Base-by-base conservation (phyloP, 2,113 vertebrate genomes). In the Calonectris borealis region DNA sequence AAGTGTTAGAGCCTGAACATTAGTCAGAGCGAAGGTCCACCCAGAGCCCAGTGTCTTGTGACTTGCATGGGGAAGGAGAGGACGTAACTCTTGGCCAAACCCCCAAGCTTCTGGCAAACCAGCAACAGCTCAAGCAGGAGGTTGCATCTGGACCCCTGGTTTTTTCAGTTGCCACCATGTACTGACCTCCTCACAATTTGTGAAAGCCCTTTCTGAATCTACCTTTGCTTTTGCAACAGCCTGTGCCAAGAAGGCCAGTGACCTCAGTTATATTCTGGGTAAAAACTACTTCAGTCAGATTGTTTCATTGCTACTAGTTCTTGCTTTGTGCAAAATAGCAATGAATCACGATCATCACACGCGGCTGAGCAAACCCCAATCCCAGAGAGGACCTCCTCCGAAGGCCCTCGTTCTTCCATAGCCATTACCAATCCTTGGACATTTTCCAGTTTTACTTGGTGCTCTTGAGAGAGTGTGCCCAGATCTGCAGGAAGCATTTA, bases 11-110 rank as follows among this genome's bases (percentile, higher is more conserved):
- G 66, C 10, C 88, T 82, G 72, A 95, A 5, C 32, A 79, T 93
- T 32, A 87, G 58, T 91, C 93, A 96, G 82, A 93, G 66, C 61
- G 80, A 85, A 86, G 70, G 49, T 51, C 78, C 54, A 62, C 77
- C 40, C 86, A 78, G 55, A 94, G 32, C 76, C 61, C 58, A 13
- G 36, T 8, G 36, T 38, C 94, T 77, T 94, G 82, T 96, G 96
- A 95, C 66, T 94, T 88, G 71, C 96, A 92, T 0, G 3, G 32
- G 69, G 72, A 82, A 76, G 34, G 34, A 93, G 17, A 88, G 38
- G 71, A 87, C 10, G 21, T 16, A 76, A 69, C 16, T 91, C 78
- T 38, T 77, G 87, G 92, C 82, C 84, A 94, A 83, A 85, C 24
- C 32, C 21, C 34, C 69, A 49, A 60, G 24, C 16, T 82, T 85